Conservation (phyloP, 2,888 invertebrate species). For the Orchestes rusci region DNA sequence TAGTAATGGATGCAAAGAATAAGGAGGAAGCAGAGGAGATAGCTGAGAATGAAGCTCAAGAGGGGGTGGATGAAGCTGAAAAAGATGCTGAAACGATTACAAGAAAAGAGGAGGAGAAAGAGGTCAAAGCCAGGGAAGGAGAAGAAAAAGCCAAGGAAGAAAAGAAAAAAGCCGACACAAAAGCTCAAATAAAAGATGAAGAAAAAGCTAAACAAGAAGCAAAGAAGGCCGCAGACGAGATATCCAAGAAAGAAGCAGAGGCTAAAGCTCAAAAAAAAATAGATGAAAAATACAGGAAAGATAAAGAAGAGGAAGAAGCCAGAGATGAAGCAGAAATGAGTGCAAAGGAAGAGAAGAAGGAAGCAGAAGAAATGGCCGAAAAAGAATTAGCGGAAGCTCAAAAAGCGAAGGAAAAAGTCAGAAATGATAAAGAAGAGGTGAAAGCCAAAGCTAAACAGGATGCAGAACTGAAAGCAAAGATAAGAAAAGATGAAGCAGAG, state of each 20-base stretch:
- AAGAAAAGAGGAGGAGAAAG: slow-evolving; percentile 19
- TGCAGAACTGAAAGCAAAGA: slow-evolving; percentile 27
- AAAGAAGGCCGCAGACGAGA: slow-evolving; percentile 7
- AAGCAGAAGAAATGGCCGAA: slow-evolving; percentile 23
- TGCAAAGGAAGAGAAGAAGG: slow-evolving; percentile 17
- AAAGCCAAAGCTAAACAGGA: slow-evolving; percentile 22
- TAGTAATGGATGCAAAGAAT: slow-evolving; percentile 3
- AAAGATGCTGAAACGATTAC: slow-evolving; percentile 17
- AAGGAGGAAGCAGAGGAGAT: slow-evolving; percentile 25
- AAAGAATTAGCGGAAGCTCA: slow-evolving; percentile 20
- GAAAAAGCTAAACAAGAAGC: slow-evolving; percentile 9
- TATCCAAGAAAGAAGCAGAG: slow-evolving; percentile 11
- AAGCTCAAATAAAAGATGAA: slow-evolving; percentile 7
- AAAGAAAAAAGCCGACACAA: slow-evolving; percentile 13
- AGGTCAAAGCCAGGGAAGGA: slow-evolving; percentile 22
- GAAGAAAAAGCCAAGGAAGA: slow-evolving; percentile 18
- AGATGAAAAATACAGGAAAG: slow-evolving; percentile 17
- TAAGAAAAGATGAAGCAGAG: slow-evolving; percentile 18
- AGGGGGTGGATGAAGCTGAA: slow-evolving; percentile 16
- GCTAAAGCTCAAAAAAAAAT: slow-evolving; percentile 37
- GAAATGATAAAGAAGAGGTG: slow-evolving; percentile 25
- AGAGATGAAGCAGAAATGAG: slow-evolving; percentile 23
- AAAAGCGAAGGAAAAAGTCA: slow-evolving; percentile 16
- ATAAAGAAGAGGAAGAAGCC: slow-evolving; percentile 24
- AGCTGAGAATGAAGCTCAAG: slow-evolving; percentile 21